Conservation (phyloP, 2,113 vertebrate species). For the Geothlypis trichas region DNA sequence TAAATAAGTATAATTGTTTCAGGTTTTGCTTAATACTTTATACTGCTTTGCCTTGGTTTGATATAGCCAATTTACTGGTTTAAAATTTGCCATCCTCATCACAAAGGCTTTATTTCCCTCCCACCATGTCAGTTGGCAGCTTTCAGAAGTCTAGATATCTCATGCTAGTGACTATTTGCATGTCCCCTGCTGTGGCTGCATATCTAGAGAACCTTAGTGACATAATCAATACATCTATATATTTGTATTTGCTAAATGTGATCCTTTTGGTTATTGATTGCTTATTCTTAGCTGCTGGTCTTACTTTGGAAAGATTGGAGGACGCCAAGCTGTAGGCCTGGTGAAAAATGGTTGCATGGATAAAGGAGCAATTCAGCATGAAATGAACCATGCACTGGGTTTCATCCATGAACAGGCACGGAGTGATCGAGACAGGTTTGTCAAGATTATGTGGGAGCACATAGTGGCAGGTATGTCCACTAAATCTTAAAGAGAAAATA, state of each 20-base stretch:
- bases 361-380: slow-evolving; percentile 73
- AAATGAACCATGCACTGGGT: slow-evolving; percentile 75
- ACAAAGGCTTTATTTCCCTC: background rate
- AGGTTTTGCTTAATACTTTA: background rate
- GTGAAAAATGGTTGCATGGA: slow-evolving; percentile 63
- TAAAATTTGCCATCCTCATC: background rate
- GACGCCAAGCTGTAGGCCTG: slow-evolving; percentile 65
- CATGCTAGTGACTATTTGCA: background rate
- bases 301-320: slow-evolving; percentile 60
- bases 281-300: slow-evolving; percentile 72
- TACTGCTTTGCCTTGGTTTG: background rate
- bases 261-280: background rate
- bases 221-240: background rate
- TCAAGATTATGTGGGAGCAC: slow-evolving; percentile 72
- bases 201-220: background rate
- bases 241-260: background rate
- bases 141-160: background rate
- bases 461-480: slow-evolving; percentile 59
- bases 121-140: background rate
- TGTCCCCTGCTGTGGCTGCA: background rate
- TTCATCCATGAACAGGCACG: slow-evolving; percentile 78
- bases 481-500: background rate
- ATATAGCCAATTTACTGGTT: background rate
- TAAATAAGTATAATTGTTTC: background rate
- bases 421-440: slow-evolving; percentile 73